Evolutionary conservation across 2,888 invertebrate species (phyloP), one percentile per base, ranked within the genome.

Genomic region (Pemphredon lugubris): DNA sequence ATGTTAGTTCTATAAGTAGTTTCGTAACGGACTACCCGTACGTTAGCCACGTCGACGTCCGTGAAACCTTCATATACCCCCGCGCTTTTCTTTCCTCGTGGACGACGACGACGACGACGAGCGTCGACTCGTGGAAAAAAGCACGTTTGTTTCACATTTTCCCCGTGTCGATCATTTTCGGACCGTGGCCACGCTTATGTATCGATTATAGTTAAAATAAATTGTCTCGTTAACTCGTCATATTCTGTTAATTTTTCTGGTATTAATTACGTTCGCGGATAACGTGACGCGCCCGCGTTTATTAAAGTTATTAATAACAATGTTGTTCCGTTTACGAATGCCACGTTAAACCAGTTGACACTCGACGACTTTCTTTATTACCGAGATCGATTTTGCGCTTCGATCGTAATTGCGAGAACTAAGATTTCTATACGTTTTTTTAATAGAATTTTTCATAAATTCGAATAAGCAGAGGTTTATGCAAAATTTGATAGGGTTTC

Each of bases 1-100:
- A 77, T 77, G 76, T 75, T 77, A 76, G 77, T 58, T 76, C 57
- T 40, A 34, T 77, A 76, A 77, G 75, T 75, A 72, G 64, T 72
- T 57, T 45, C 32, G 44, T 64, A 64, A 51, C 45, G 37, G 51
- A 64, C 50, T 58, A 57, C 57, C 57, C 57, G 54, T 60, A 45
- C 23, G 44, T 45, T 23, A 18, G 40, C 5, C 40, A 34, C n/a
- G 34, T 34, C 34, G 34, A n/a, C 34, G 34, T 34, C n/a, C 34
- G 34, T 34, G n/a, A 34, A 34, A 34, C n/a, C 23, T 26, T 23
- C 13, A n/a, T 21, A 45, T 26, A n/a, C 34, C n/a, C 9, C 9
- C 4, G 4, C 16, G 14, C 7, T 16, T 16, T 40, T 40, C 16
- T 18, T 40, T 34, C n/a, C n/a, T 34, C 34, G 34, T n/a, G 11